phyloP scores from a whole-genome alignment of 2,888 invertebrate species.

The Acanthosoma haemorrhoidale region DNA sequence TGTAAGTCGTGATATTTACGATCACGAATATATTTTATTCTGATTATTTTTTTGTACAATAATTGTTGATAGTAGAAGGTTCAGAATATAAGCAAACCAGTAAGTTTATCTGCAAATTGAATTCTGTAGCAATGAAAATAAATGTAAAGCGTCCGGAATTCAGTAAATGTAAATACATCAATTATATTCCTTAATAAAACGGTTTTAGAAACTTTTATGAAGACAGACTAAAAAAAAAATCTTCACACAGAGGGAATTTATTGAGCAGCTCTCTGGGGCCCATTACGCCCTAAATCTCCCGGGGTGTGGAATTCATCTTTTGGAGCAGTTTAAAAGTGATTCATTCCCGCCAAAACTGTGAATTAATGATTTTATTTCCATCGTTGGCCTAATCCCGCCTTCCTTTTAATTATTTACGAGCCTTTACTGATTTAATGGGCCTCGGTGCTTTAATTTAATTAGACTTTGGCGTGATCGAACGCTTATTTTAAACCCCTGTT shows the following conservation, averaged over 20 bases:
- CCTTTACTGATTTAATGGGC: not conserved
- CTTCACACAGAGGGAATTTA: not conserved
- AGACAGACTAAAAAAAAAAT: not conserved
- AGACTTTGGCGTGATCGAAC: not conserved
- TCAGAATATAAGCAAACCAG: too few relatives aligned
- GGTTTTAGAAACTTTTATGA: not conserved
- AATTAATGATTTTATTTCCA: slow-evolving; percentile 14
- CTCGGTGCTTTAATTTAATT: not conserved
- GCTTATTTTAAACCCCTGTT: not conserved
- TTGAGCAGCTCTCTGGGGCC: not conserved
- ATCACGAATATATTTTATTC: too few relatives aligned
- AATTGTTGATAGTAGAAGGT: too few relatives aligned
- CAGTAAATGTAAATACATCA: too few relatives aligned
- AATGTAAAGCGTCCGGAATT: too few relatives aligned
- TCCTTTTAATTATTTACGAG: slow-evolving; percentile 8
- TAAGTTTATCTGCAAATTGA: too few relatives aligned
- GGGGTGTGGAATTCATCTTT: slow-evolving; percentile 5
- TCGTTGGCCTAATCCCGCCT: not conserved
- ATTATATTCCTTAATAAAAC: not conserved
- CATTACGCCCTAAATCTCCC: not conserved
- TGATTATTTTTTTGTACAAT: too few relatives aligned
- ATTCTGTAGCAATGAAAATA: too few relatives aligned
- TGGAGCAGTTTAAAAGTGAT: slow-evolving; percentile 4
- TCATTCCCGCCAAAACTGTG: slow-evolving; percentile 10
- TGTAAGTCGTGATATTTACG: too few relatives aligned